Evolutionary conservation across 1,140 invertebrate genomes (phyloP).

Genomic region (Cephus cinctus): DNA sequence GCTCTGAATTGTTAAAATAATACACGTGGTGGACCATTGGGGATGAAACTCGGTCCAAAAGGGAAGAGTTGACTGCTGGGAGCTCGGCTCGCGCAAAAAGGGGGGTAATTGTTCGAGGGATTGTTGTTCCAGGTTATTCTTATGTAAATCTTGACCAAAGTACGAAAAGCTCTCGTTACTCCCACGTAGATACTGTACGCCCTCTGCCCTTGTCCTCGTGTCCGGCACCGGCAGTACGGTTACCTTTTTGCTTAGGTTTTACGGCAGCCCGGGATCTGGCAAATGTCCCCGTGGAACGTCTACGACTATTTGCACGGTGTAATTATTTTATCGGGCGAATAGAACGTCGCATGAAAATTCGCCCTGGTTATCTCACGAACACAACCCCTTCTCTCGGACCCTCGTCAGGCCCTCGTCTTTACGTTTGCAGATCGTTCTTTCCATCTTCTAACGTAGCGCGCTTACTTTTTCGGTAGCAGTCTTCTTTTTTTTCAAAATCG

Average conservation of each 20-base stretch:
- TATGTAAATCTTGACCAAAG: conserved; percentile 53
- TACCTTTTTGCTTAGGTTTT: too few species aligned
- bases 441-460: too few species aligned
- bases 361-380: too few species aligned
- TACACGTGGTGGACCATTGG: conserved; percentile 32
- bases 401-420: too few species aligned
- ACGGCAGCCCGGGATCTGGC: not conserved
- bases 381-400: too few species aligned
- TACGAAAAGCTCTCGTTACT: not conserved
- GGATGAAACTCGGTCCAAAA: conserved; percentile 20
- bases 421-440: too few species aligned
- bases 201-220: too few species aligned
- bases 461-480: too few species aligned
- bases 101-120: conserved; percentile 48
- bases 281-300: conserved; percentile 22
- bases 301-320: conserved; percentile 47
- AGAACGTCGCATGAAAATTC: too few species aligned
- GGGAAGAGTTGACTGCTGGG: conserved; percentile 22
- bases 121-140: conserved; percentile 52
- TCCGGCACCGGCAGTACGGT: too few species aligned
- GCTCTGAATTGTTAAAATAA: conserved; percentile 47
- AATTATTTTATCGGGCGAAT: conserved; percentile 50
- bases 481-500: too few species aligned
- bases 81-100: not conserved
- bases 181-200: not conserved